Percentiles rank a stretch among this genome's conserved stretches.
These are phyloP conservation scores for Rhopilema esculentum DNA, from an alignment of 30 jellyfish, hydroid and myxozoan genomes.

Conservation along the genomic window DNA sequence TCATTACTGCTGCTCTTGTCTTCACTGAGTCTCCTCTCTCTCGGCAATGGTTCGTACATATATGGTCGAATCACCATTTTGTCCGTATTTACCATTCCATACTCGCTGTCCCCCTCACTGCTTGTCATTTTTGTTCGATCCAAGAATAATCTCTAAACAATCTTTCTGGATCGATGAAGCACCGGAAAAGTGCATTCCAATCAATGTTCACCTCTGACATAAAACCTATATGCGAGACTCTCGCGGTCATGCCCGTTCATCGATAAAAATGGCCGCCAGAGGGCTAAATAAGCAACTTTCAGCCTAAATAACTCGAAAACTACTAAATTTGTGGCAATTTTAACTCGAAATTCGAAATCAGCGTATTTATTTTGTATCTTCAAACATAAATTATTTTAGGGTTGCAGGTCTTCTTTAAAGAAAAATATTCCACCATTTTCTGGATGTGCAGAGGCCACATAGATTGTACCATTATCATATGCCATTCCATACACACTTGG, in stretches of 20 bases:
- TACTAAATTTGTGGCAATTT: neutral
- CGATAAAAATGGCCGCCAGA: neutral
- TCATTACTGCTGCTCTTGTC: neutral
- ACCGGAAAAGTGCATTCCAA: neutral
- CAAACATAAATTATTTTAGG: neutral
- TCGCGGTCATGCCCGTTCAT: neutral
- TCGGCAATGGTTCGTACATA: neutral
- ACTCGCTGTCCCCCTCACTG: neutral
- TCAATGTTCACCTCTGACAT: neutral
- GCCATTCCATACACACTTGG: slow-evolving; percentile 1
- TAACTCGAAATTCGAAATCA: neutral
- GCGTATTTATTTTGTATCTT: neutral
- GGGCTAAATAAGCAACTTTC: neutral
- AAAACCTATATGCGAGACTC: neutral
- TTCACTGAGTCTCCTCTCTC: neutral
- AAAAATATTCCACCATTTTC: neutral
- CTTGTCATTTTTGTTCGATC: neutral
- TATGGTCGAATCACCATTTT: neutral
- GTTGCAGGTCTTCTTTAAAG: neutral
- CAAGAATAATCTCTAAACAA: neutral
- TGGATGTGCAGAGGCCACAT: neutral
- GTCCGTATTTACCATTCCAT: neutral
- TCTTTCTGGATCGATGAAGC: neutral
- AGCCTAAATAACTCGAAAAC: neutral
- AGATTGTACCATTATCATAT: slow-evolving; percentile 5